These are phyloP conservation scores for Drosophila parabipectinata DNA, from an alignment of 1,140 invertebrate genomes.

Conservation along the genomic window DNA sequence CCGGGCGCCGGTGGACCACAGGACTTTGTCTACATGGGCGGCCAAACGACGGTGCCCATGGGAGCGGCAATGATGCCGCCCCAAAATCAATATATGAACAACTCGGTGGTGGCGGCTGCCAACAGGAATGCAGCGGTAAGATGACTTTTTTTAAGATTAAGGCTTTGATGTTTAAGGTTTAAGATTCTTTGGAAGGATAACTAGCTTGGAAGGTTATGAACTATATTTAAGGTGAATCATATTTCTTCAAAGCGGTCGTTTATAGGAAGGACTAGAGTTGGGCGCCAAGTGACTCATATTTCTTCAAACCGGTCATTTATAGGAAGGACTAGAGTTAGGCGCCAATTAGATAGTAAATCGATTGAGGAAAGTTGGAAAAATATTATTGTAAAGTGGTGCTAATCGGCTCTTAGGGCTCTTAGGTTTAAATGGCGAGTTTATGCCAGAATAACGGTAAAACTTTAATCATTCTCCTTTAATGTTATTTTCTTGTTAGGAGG, in stretches of 20 bases:
- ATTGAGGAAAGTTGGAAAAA: slow-evolving; percentile 1
- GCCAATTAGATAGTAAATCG: slow-evolving; percentile 5
- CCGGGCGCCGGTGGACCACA: slow-evolving; percentile 66
- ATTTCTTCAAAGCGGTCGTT: too few species aligned
- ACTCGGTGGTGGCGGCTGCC: slow-evolving; percentile 71
- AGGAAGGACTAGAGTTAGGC: not conserved
- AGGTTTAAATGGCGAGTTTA: slow-evolving; percentile 35
- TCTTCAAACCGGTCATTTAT: too few species aligned
- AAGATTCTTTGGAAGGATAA: too few species aligned
- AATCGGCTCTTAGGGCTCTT: not conserved
- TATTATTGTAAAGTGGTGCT: slow-evolving; percentile 16
- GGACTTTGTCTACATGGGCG: slow-evolving; percentile 78
- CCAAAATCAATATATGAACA: slow-evolving; percentile 82
- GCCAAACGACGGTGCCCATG: slow-evolving; percentile 70
- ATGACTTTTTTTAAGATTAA: too few species aligned
- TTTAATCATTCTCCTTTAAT: slow-evolving; percentile 38
- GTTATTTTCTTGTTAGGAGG: slow-evolving; percentile 26
- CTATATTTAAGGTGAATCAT: too few species aligned
- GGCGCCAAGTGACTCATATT: not conserved
- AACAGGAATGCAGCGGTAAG: slow-evolving; percentile 82
- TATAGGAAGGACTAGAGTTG: not conserved
- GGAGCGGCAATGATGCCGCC: slow-evolving; percentile 76
- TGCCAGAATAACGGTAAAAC: slow-evolving; percentile 13
- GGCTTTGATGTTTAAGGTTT: too few species aligned
- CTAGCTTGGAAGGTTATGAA: too few species aligned